A percentile compares a stretch with the other conserved stretches of the same genome.
These are phyloP conservation scores for Aphaenogaster ashmeadi DNA, from an alignment of 1,140 invertebrate species.

Conservation along the genomic window DNA sequence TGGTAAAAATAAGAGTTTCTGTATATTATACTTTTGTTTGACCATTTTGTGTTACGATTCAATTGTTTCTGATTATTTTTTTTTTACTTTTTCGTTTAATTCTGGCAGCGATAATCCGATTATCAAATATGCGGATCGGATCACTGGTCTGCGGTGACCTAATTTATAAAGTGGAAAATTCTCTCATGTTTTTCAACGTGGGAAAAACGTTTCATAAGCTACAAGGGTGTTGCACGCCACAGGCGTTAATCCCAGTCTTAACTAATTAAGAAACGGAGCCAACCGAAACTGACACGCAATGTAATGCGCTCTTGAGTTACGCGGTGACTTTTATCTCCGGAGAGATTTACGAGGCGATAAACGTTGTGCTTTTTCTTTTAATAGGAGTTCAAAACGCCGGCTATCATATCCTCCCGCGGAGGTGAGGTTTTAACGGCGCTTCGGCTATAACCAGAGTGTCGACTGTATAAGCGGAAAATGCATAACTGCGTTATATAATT, in stretches of 20 bases:
- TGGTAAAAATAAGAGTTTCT: no score
- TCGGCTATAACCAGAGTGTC: background rate
- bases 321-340: constrained; percentile 1
- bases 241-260: background rate
- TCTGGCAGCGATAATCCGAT: background rate
- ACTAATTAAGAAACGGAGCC: constrained; percentile 47
- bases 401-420: no score
- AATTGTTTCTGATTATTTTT: background rate
- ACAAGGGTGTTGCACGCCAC: background rate
- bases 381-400: background rate
- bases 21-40: background rate
- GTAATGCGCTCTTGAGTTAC: background rate
- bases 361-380: background rate
- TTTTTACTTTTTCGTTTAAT: background rate
- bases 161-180: constrained; percentile 43
- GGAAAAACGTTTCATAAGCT: constrained; percentile 42
- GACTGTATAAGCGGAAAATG: constrained; percentile 35
- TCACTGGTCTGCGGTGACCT: background rate
- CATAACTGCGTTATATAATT: constrained; percentile 74
- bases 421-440: background rate
- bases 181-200: constrained; percentile 47
- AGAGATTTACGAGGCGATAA: constrained; percentile 22
- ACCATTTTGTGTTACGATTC: background rate
- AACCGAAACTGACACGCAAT: constrained; percentile 26
- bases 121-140: background rate